Evolutionary conservation across 2,888 invertebrate species (phyloP).

Genomic region (Arge pagana): DNA sequence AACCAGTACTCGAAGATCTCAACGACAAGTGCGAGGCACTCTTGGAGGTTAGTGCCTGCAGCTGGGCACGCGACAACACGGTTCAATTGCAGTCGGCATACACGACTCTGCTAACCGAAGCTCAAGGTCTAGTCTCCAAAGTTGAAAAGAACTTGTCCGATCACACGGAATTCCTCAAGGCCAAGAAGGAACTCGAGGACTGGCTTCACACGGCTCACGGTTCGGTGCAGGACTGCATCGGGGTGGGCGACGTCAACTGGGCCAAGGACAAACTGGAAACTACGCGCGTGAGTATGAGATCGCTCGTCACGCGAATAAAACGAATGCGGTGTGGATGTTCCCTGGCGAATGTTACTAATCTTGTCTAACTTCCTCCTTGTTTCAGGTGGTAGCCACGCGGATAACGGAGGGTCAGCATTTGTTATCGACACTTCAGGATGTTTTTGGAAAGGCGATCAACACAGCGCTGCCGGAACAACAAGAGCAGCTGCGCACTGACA

Average conservation of each 20-base stretch:
- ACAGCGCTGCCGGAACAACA: slow-evolving; percentile 82
- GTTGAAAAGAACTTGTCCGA: slow-evolving; percentile 90
- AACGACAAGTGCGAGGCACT: slow-evolving; percentile 86
- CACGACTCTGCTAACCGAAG: slow-evolving; percentile 75
- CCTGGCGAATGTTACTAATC: no score
- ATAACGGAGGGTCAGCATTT: slow-evolving; percentile 86
- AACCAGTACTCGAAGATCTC: slow-evolving; percentile 79
- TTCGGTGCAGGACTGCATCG: slow-evolving; percentile 80
- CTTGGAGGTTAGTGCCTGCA: slow-evolving; percentile 84
- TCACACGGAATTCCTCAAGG: slow-evolving; percentile 87
- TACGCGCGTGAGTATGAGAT: slow-evolving; percentile 72
- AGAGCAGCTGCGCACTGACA: slow-evolving; percentile 75
- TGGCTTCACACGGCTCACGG: slow-evolving; percentile 85
- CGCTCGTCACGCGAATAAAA: no score
- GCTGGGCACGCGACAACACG: slow-evolving; percentile 84
- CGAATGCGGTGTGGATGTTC: no score
- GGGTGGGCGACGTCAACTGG: slow-evolving; percentile 76
- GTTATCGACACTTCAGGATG: slow-evolving; percentile 80
- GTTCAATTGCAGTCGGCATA: slow-evolving; percentile 83
- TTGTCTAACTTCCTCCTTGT: slow-evolving; percentile 11
- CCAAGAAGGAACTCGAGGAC: slow-evolving; percentile 79
- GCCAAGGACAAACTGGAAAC: slow-evolving; percentile 82
- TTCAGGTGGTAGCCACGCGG: slow-evolving; percentile 64
- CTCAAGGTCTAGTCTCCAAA: slow-evolving; percentile 81
- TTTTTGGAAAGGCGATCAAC: slow-evolving; percentile 82